Evolutionary conservation across 1,140 invertebrate species (phyloP).

Genomic region (Leucophenga varia): DNA sequence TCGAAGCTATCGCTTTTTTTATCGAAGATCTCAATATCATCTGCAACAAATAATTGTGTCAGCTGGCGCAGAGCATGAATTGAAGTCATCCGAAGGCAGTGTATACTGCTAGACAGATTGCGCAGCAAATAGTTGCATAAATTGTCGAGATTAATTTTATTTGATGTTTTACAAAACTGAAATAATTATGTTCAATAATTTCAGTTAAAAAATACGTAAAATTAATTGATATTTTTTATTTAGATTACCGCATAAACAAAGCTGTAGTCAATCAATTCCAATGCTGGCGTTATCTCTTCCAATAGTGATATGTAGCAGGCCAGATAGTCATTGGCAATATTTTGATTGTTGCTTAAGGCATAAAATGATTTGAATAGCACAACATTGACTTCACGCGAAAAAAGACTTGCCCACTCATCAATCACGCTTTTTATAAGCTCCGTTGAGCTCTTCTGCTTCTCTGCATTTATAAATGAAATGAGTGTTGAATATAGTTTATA

Average conservation of each 20-base stretch:
- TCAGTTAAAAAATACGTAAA: neutral
- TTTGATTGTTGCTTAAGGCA: slow-evolving; percentile 29
- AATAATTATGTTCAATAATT: too few species aligned
- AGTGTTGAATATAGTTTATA: slow-evolving; percentile 59
- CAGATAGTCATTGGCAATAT: slow-evolving; percentile 22
- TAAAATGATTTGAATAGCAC: slow-evolving; percentile 60
- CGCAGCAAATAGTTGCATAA: slow-evolving; percentile 44
- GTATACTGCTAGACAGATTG: slow-evolving; percentile 29
- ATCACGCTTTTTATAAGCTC: slow-evolving; percentile 57
- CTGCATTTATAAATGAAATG: slow-evolving; percentile 56
- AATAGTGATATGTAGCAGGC: slow-evolving; percentile 25
- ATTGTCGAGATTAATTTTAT: slow-evolving; percentile 33
- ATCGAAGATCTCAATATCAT: slow-evolving; percentile 40
- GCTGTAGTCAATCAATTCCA: slow-evolving; percentile 38
- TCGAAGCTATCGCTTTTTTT: slow-evolving; percentile 33
- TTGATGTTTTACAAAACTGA: slow-evolving; percentile 38
- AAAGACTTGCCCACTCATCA: slow-evolving; percentile 65
- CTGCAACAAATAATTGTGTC: slow-evolving; percentile 36
- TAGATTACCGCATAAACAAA: slow-evolving; percentile 35
- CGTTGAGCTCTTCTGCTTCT: slow-evolving; percentile 57
- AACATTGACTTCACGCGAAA: slow-evolving; percentile 59
- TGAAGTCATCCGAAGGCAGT: slow-evolving; percentile 31
- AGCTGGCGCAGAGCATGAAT: slow-evolving; percentile 32
- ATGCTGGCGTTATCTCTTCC: slow-evolving; percentile 23
- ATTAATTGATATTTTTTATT: neutral